A percentile compares a stretch with the other conserved stretches of the same genome.
Conservation (phyloP, 1,140 invertebrate species). For the Melipona quadrifasciata region DNA sequence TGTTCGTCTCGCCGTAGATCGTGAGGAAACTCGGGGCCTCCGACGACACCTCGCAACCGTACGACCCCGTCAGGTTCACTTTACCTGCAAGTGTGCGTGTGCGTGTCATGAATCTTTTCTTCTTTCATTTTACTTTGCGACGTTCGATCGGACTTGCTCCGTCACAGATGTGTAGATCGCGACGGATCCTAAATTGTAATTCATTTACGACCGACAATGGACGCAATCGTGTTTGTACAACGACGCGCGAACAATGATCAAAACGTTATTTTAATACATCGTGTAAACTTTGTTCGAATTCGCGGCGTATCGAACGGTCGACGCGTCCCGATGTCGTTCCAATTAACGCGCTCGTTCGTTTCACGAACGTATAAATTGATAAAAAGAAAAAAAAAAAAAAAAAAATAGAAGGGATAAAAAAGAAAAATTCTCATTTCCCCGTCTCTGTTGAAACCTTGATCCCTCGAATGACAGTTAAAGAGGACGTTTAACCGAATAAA, state of each 20-base stretch:
- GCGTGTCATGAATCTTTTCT: neutral
- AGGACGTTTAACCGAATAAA: slow-evolving; percentile 1
- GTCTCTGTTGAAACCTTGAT: neutral
- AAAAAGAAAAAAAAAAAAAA: no score
- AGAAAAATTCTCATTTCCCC: neutral
- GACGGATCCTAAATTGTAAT: neutral
- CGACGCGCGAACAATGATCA: neutral
- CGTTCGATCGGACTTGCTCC: no score
- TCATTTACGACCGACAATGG: neutral
- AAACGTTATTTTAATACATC: neutral
- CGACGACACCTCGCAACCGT: slow-evolving; percentile 84
- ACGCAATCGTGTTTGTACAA: neutral
- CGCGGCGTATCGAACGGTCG: neutral
- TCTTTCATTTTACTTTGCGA: no score
- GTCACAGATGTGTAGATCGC: no score
- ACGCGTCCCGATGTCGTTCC: neutral
- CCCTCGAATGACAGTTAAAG: neutral
- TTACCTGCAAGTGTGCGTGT: slow-evolving; percentile 51
- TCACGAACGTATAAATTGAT: neutral
- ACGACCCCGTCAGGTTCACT: slow-evolving; percentile 80
- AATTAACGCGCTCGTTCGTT: neutral
- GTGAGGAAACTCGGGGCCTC: slow-evolving; percentile 83
- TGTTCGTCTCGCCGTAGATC: slow-evolving; percentile 78
- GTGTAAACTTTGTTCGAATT: no score
- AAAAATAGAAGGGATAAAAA: neutral